Conservation (phyloP, 2,888 invertebrate genomes). For the Gymnocheta viridis region DNA sequence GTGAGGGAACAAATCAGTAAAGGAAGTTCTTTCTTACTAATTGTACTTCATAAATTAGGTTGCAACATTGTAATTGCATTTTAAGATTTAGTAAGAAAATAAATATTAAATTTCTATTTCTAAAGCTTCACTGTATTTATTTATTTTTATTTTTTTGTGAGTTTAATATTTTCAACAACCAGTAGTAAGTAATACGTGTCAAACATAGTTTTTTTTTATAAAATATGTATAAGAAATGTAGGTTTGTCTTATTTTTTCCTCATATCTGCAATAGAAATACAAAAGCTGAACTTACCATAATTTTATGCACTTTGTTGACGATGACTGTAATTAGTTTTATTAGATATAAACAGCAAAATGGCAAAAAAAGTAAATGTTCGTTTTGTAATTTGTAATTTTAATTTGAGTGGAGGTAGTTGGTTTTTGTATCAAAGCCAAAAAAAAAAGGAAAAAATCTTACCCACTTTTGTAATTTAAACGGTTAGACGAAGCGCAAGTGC, state of each 20-base stretch:
- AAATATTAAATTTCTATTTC: not conserved
- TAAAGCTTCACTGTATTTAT: conserved; percentile 24
- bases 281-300: conserved; percentile 55
- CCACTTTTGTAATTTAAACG: conserved; percentile 32
- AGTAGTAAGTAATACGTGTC: conserved; percentile 28
- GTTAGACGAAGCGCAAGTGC: conserved; percentile 35
- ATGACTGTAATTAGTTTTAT: conserved; percentile 65
- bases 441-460: not conserved
- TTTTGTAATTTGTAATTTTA: conserved; percentile 42
- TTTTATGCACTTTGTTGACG: conserved; percentile 50
- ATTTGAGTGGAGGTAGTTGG: conserved; percentile 15
- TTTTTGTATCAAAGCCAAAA: conserved; percentile 20
- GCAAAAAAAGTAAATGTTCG: conserved; percentile 38
- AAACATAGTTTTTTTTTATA: conserved; percentile 34
- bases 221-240: conserved; percentile 59
- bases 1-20: too few relatives aligned
- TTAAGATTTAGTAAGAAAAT: too few relatives aligned
- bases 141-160: not conserved
- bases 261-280: conserved; percentile 34
- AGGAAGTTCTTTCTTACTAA: too few relatives aligned
- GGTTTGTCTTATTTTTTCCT: conserved; percentile 42
- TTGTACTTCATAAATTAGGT: too few relatives aligned
- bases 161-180: conserved; percentile 35
- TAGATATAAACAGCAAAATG: conserved; percentile 37
- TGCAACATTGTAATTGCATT: too few relatives aligned